phyloP scores from a whole-genome alignment of 2,797 vertebrate species.

The Meriones psammophilus region DNA sequence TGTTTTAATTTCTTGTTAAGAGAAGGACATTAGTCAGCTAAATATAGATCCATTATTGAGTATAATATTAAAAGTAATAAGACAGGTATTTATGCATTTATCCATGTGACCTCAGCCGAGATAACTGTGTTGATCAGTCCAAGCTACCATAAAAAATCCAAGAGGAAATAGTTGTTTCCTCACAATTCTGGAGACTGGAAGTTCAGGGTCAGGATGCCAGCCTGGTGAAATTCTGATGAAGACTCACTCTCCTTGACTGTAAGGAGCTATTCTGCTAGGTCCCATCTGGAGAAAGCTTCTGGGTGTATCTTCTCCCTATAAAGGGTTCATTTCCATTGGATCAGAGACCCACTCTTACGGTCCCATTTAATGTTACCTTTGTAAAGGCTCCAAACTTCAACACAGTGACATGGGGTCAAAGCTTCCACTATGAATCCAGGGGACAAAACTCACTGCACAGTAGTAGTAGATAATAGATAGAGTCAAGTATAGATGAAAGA shows the following conservation, averaged over 20 bases:
- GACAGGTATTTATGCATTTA: not conserved
- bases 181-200: not conserved
- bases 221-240: not conserved
- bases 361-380: not conserved
- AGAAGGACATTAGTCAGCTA: not conserved
- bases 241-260: not conserved
- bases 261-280: not conserved
- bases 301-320: not conserved
- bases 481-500: not conserved
- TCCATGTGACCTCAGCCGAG: not conserved
- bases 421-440: not conserved
- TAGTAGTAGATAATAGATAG: not conserved
- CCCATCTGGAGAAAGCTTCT: not conserved
- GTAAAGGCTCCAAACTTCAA: not conserved
- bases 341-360: not conserved
- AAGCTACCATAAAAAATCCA: not conserved
- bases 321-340: not conserved
- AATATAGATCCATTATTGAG: not conserved
- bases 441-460: not conserved
- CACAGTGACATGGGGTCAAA: not conserved
- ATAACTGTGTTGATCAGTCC: not conserved
- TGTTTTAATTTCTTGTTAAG: conserved; percentile 24
- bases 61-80: not conserved
- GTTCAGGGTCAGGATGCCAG: not conserved
- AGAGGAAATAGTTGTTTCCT: not conserved